These are phyloP conservation scores for Thaumetopoea pityocampa DNA, from an alignment of 1,140 invertebrate genomes.

Conservation along the genomic window DNA sequence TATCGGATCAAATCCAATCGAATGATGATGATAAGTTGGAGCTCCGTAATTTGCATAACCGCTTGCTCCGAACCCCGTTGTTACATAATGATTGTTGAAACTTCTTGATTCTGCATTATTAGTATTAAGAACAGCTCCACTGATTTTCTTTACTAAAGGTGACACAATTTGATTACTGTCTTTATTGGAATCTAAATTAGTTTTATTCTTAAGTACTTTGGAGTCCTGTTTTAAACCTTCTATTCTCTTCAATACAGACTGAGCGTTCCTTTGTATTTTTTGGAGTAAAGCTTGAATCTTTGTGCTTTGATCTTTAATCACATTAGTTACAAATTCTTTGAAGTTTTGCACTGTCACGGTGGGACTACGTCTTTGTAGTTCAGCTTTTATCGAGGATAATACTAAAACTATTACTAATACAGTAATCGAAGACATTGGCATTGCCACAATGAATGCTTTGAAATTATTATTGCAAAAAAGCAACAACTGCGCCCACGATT, in stretches of 20 bases:
- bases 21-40: slow-evolving; percentile 67
- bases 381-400: slow-evolving; percentile 43
- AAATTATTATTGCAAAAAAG: slow-evolving; percentile 29
- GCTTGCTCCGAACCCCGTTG: slow-evolving; percentile 48
- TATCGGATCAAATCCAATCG: slow-evolving; percentile 69
- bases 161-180: slow-evolving; percentile 44
- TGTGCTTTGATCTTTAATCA: slow-evolving; percentile 54
- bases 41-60: slow-evolving; percentile 36
- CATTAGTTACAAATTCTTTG: slow-evolving; percentile 51
- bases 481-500: slow-evolving; percentile 40
- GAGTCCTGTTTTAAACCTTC: slow-evolving; percentile 36
- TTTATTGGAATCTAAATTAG: slow-evolving; percentile 20
- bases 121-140: slow-evolving; percentile 18
- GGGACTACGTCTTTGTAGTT: slow-evolving; percentile 25
- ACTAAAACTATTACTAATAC: slow-evolving; percentile 48
- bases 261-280: slow-evolving; percentile 57
- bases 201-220: slow-evolving; percentile 25
- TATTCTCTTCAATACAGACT: slow-evolving; percentile 48
- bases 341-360: slow-evolving; percentile 40
- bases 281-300: slow-evolving; percentile 50
- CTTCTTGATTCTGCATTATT: slow-evolving; percentile 36
- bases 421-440: slow-evolving; percentile 55
- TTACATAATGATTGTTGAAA: slow-evolving; percentile 42
- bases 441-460: slow-evolving; percentile 35
- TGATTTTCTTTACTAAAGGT: slow-evolving; percentile 30